Base-by-base conservation (phyloP, 2,113 vertebrate species). In the Hippocampus mohnikei region DNA sequence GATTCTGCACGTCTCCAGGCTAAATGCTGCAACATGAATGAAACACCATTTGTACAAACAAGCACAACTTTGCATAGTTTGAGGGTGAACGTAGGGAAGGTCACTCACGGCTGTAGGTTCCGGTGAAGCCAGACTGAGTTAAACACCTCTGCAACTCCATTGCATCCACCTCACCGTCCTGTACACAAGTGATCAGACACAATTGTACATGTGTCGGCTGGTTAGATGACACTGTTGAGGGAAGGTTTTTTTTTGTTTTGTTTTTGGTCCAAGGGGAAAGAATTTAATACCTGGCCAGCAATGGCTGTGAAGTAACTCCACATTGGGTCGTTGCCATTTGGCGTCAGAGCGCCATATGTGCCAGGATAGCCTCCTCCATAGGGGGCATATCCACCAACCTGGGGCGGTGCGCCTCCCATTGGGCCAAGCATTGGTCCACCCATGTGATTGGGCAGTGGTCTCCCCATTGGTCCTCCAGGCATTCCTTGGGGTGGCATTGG, bases 81-180 rank as follows among this genome's bases (percentile, higher is more conserved):
- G 9, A 40, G 10, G 15, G 18, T 18, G 1, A 10, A 20, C 37
- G 8, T n/a, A 29, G n/a, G 41, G 16, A 29, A 20, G 25, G 66
- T 29, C 46, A 92, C 95, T 94, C 90, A 96, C 94, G 93, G 64
- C 82, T 81, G 63, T 93, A 95, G 72, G 83, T 90, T 71, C 94
- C 94, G 42, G 86, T 92, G 83, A 97, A 93, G 61, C 93, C 95
- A 33, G 94, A 86, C 82, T 95, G 91, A 12, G 95, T 94, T 84
- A 96, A 90, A 83, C 93, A 96, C 79, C 88, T 92, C 87, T 95
- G 95, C 40, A 98, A 93, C 71, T 96, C 95, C 73, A 95, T 91
- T 0, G 94, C 94, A 79, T 95, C 95, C 13, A 94, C 85, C 87
- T 96, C 95, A 7, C 94, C 94, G 64, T 95, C 94, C 95, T 95